phyloP scores from a whole-genome alignment of 2,888 invertebrate genomes.

The Leuctra nigra region DNA sequence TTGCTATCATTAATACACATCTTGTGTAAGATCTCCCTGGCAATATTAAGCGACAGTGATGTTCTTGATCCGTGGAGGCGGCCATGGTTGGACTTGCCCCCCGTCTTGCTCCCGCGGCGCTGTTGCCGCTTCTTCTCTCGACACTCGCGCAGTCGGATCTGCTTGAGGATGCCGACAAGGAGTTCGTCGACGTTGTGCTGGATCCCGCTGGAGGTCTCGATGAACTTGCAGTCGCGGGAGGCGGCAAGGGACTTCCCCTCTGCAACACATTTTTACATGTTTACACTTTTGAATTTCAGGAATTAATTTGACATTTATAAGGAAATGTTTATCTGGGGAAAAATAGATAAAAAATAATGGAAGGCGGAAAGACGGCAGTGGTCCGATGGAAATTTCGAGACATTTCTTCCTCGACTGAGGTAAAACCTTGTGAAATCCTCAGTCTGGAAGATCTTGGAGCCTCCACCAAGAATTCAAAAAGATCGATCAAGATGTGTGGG shows the following conservation, averaged over 20 bases:
- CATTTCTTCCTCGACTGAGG: too few relatives aligned
- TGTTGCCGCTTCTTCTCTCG: conserved; percentile 60
- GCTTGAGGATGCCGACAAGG: conserved; percentile 83
- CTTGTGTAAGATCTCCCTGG: conserved; percentile 74
- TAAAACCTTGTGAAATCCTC: too few relatives aligned
- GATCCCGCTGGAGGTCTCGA: conserved; percentile 93
- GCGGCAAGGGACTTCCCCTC: conserved; percentile 93
- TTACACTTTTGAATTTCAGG: too few relatives aligned
- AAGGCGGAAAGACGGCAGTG: too few relatives aligned
- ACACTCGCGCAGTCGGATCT: conserved; percentile 67
- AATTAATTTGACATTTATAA: too few relatives aligned
- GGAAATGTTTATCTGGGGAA: too few relatives aligned
- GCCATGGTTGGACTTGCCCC: conserved; percentile 31
- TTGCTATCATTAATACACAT: conserved; percentile 83
- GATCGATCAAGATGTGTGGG: too few relatives aligned
- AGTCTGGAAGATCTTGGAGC: too few relatives aligned
- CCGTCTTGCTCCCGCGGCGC: conserved; percentile 43
- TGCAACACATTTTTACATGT: too few relatives aligned
- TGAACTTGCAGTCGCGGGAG: conserved; percentile 91
- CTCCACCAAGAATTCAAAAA: too few relatives aligned
- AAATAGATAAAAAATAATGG: too few relatives aligned
- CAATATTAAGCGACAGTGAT: conserved; percentile 72
- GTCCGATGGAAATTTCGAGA: too few relatives aligned
- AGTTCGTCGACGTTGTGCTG: conserved; percentile 97
- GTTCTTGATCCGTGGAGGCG: conserved; percentile 71